Evolutionary conservation across 2,888 invertebrate species (phyloP).

Genomic region (Hybos culiciformis): DNA sequence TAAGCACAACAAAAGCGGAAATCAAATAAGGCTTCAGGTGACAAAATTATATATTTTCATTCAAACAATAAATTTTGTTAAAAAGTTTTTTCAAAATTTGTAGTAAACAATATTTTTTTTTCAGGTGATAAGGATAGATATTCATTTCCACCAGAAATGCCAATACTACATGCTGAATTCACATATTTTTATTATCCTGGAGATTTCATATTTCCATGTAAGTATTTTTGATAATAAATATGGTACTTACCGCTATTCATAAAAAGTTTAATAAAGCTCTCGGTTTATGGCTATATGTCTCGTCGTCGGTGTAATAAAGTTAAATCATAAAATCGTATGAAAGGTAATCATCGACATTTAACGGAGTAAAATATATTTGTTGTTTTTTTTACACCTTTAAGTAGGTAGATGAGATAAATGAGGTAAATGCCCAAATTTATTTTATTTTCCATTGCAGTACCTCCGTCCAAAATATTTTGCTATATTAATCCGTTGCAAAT

Average conservation of each 20-base stretch:
- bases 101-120: slow-evolving; percentile 10
- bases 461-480: slow-evolving; percentile 82
- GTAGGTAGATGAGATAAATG: too few species aligned
- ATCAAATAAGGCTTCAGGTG: slow-evolving; percentile 38
- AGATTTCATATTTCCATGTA: slow-evolving; percentile 76
- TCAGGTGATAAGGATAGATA: slow-evolving; percentile 62
- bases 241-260: too few species aligned
- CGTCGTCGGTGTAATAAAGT: too few species aligned
- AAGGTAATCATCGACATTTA: too few species aligned
- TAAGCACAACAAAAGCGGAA: slow-evolving; percentile 45
- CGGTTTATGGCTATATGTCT: too few species aligned
- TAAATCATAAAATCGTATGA: too few species aligned
- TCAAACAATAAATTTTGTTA: too few species aligned
- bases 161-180: slow-evolving; percentile 88
- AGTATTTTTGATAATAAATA: slow-evolving; percentile 25
- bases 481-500: slow-evolving; percentile 84
- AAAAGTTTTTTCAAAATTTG: neutral
- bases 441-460: slow-evolving; percentile 56
- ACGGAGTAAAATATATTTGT: neutral
- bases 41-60: too few species aligned
- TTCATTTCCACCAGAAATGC: slow-evolving; percentile 77
- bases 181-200: slow-evolving; percentile 94
- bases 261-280: too few species aligned
- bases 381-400: neutral
- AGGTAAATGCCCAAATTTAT: too few species aligned